Percentiles rank a stretch among this genome's conserved stretches.
These are phyloP conservation scores for Helicolenus hilgendorfi DNA, from an alignment of 2,797 vertebrate genomes.

Conservation along the genomic window DNA sequence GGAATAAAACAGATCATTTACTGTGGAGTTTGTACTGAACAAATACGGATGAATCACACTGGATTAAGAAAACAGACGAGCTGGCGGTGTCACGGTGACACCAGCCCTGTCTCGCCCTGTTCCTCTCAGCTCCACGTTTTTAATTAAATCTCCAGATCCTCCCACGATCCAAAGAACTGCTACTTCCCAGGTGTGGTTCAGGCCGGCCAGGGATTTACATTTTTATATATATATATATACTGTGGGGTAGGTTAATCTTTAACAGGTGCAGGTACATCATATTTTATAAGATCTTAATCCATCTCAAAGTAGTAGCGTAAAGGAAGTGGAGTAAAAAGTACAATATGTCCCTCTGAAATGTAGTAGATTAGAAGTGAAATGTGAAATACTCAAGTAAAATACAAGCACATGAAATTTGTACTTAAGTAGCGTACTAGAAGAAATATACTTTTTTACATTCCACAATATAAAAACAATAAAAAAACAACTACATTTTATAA, in stretches of 20 bases:
- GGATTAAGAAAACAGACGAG: not conserved
- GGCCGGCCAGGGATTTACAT: not conserved
- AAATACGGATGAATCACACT: not conserved
- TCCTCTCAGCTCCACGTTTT: not conserved
- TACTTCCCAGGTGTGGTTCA: not conserved
- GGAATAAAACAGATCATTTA: not conserved
- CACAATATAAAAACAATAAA: too few relatives aligned
- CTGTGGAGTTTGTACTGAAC: not conserved
- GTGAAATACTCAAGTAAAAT: not conserved
- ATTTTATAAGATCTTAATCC: not conserved
- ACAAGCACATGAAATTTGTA: not conserved
- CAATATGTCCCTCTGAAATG: not conserved
- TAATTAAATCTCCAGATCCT: not conserved
- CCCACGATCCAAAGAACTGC: not conserved
- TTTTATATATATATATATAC: not conserved
- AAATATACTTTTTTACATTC: too few relatives aligned
- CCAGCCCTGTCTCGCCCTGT: not conserved
- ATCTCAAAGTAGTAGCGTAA: not conserved
- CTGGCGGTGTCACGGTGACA: not conserved
- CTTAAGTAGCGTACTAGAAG: too few relatives aligned
- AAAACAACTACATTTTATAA: too few relatives aligned
- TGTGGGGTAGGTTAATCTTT: not conserved
- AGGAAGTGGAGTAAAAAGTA: not conserved
- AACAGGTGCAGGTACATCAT: not conserved
- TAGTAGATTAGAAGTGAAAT: not conserved